A percentile compares a stretch with the other conserved stretches of the same genome.
Conservation (phyloP, 2,797 vertebrate species). For the Sphenodon punctatus region DNA sequence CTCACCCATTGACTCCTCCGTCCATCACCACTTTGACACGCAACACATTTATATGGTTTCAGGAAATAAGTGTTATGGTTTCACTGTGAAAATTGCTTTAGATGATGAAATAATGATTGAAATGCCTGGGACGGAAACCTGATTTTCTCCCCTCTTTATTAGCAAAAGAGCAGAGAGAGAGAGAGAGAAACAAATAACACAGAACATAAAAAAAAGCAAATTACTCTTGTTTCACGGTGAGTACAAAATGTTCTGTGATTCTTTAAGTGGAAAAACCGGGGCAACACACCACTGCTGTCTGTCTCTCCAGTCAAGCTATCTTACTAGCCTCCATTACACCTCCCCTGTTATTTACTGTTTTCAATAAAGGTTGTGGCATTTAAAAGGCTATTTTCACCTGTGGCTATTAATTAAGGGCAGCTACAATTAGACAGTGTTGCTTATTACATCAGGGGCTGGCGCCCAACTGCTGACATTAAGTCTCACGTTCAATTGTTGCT, state of each 20-base stretch:
- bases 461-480: no score
- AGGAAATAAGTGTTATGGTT: background rate
- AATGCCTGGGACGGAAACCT: background rate
- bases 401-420: no score
- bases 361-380: no score
- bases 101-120: background rate
- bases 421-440: no score
- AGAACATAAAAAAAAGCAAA: conserved; percentile 21
- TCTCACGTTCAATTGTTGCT: no score
- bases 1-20: background rate
- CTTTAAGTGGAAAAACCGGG: background rate
- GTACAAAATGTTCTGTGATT: background rate
- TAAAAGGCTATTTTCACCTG: no score
- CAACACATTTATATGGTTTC: fast-evolving
- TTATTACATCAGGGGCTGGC: no score
- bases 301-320: no score
- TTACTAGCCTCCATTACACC: no score
- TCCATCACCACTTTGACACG: background rate
- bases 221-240: background rate
- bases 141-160: background rate
- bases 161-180: background rate
- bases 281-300: background rate
- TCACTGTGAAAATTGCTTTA: background rate
- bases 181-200: conserved; percentile 10
- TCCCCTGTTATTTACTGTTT: no score